Conservation (phyloP, 2,797 vertebrate species). For the Galaxias olidus region DNA sequence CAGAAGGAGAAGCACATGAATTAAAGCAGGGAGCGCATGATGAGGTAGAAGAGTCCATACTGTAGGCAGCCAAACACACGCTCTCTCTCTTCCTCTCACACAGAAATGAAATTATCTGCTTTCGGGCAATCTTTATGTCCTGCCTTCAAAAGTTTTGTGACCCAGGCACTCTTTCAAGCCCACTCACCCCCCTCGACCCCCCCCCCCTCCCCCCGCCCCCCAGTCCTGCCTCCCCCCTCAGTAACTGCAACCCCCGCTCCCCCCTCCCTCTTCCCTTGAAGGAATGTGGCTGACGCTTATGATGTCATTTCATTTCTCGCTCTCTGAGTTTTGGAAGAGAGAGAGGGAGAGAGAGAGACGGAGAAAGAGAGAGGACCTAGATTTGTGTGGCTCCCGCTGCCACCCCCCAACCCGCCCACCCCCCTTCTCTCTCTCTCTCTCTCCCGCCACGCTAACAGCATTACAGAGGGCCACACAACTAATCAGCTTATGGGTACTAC, state of each 20-base stretch:
- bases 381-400: conserved; percentile 53
- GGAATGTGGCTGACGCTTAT: conserved; percentile 79
- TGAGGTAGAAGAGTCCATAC: conserved; percentile 64
- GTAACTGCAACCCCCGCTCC: conserved; percentile 6
- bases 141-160: conserved; percentile 66
- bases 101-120: conserved; percentile 32
- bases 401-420: too few relatives aligned
- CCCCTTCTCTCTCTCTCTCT: too few relatives aligned
- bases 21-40: conserved; percentile 75
- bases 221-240: not conserved
- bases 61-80: conserved; percentile 33
- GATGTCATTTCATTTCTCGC: conserved; percentile 78
- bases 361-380: conserved; percentile 18
- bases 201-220: conserved; percentile 10
- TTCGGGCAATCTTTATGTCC: conserved; percentile 38
- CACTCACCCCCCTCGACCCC: conserved; percentile 30
- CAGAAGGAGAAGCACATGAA: conserved; percentile 68
- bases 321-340: conserved; percentile 60
- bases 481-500: conserved; percentile 51
- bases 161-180: conserved; percentile 40
- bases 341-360: conserved; percentile 19
- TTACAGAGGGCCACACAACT: conserved; percentile 66
- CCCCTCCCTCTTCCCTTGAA: conserved; percentile 57
- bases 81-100: conserved; percentile 4
- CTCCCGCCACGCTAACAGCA: conserved; percentile 57